Base-by-base conservation (phyloP, 2,888 invertebrate species). In the Opisthograptis luteolata region DNA sequence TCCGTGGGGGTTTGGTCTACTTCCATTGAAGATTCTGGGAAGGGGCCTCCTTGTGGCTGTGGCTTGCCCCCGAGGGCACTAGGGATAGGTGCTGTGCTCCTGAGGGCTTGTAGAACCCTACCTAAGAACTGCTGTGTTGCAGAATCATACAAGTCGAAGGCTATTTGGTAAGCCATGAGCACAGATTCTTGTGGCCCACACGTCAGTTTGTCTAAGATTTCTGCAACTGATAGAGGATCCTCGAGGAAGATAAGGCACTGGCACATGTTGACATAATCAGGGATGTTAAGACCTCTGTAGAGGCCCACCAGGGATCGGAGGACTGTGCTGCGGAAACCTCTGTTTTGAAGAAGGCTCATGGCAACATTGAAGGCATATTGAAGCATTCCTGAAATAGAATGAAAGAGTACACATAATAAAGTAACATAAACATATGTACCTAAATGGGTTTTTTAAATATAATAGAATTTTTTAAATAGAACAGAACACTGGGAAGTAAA, bases 241-340 rank as follows among this genome's bases (percentile, higher is more conserved):
- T 99, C 98, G 34, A 99, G 89, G 81, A 98, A 99, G 64, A 99
- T 99, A 48, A 99, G 93, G 81, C 99, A 99, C 87, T 99, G 97
- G 71, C 98, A 98, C 96, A 99, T 98, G 82, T 97, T 99, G 10
- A 99, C 98, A 82, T 98, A 99, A 82, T 99, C 99, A 0, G 99
- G 98, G 17, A 96, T 95, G 14, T 95, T 94, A 25, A 99, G 92
- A 45, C 96, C 96, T 62, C 96, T 93, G 81, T 99, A 99, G 1
- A 99, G 92, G 42, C 94, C 95, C 3, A 99, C 98, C 44, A 99
- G 91, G 10, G 96, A 95, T 14, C 96, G 93, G 25, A 99, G 92
- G 5, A 99, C 97, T 55, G 95, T 95, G 81, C 97, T 96, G 8
- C 99, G 94, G 81, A 99, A 99, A 14, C 96, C 96, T 42, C 97